Base-by-base conservation (phyloP, 2,797 vertebrate species). In the Bradypodion ventrale region DNA sequence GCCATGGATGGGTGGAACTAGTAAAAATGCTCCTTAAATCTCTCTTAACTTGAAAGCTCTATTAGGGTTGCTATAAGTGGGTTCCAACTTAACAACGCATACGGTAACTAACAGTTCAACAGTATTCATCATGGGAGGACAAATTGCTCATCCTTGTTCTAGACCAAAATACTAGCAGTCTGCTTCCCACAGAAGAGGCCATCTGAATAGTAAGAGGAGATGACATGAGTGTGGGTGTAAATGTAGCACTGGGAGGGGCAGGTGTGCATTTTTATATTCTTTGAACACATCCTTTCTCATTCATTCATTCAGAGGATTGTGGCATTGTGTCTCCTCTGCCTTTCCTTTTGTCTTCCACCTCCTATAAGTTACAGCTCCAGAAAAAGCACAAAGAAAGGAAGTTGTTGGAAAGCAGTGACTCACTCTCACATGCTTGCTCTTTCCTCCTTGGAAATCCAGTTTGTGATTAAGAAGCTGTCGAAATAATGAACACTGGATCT, bases 301-400 rank as follows among this genome's bases (percentile, higher is more conserved):
- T 32, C 13, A 23, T 6, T 63, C 13, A 23, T 6, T 63, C 42
- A 62, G 80, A 46, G 40, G 59, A 25, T 19, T 37, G 35, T 23
- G 27, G 37, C 35, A 59, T 8, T 27, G 35, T 40, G 19, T 81
- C 37, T 56, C 35, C 60, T 56, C 15, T 0, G 19, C 27, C 15
- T 1, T 63, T 40, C 25, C 0, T 12, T 49, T 62, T 46, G 78
- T 68, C 42, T 40, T 13, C 32, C n/a, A 9, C 1, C 56, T 87
- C 52, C 68, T 72, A 0, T 37, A 0, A 0, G 0, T 27, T 4
- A 0, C 42, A 42, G 40, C 35, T 3, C 32, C 15, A 0, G 0
- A n/a, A 44, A 65, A 40, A 0, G 0, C 16, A 42, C 63, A 49
- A 63, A 65, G 6, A n/a, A 73, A 79, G 35, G 9, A 3, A 76